These are phyloP conservation scores for Sericinus montela DNA, from an alignment of 2,888 invertebrate species.

Conservation along the genomic window DNA sequence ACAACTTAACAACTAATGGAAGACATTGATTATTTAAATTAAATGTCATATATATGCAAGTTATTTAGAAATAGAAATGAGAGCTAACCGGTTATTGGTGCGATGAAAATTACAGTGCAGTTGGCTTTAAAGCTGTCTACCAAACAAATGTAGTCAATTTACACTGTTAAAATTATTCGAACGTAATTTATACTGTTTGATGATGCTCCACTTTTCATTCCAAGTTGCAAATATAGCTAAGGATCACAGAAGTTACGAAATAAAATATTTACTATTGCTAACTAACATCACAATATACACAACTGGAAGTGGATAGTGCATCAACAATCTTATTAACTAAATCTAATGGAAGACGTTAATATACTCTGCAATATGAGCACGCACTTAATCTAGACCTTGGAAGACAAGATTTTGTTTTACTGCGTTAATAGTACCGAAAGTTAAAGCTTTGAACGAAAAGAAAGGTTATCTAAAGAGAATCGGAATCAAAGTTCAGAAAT, in stretches of 20 bases:
- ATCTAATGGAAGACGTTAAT: conserved; percentile 73
- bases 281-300: conserved; percentile 39
- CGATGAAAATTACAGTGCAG: conserved; percentile 72
- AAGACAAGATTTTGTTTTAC: conserved; percentile 79
- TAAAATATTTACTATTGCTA: conserved; percentile 21
- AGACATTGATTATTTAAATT: conserved; percentile 54
- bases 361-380: conserved; percentile 43
- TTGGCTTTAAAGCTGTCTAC: conserved; percentile 75
- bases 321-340: conserved; percentile 53
- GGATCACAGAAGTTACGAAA: conserved; percentile 33
- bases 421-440: conserved; percentile 56
- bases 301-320: conserved; percentile 31
- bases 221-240: conserved; percentile 33
- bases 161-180: conserved; percentile 48
- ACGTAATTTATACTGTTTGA: conserved; percentile 44
- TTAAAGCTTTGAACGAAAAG: conserved; percentile 28
- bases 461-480: conserved; percentile 30
- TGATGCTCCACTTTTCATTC: conserved; percentile 31
- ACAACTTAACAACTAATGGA: conserved; percentile 59
- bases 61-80: conserved; percentile 35
- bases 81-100: conserved; percentile 53
- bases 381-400: conserved; percentile 66
- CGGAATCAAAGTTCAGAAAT: conserved; percentile 22
- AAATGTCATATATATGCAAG: conserved; percentile 26
- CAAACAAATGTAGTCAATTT: conserved; percentile 69